Percentiles rank a stretch among this genome's conserved stretches.
These are phyloP conservation scores for Dexiosoma caninum DNA, from an alignment of 2,888 invertebrate genomes.

Conservation along the genomic window DNA sequence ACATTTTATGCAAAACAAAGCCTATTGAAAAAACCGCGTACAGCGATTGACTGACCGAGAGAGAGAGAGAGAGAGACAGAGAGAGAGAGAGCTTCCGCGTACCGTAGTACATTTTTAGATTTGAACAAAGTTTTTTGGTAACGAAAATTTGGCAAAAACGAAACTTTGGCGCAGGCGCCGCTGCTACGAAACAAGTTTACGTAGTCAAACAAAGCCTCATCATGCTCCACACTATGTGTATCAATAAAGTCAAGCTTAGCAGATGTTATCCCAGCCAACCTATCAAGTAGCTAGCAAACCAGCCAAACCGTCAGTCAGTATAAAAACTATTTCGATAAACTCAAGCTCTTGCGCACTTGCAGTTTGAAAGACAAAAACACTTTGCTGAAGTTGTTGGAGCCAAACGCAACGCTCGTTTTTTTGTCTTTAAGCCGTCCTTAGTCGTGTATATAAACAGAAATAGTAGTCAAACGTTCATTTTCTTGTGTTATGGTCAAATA, in stretches of 20 bases:
- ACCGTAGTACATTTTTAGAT: conserved; percentile 22
- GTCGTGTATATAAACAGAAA: conserved; percentile 39
- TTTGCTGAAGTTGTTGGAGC: conserved; percentile 73
- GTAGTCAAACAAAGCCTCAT: conserved; percentile 21
- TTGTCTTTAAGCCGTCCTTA: conserved; percentile 60
- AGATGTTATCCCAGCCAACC: not conserved
- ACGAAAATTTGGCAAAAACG: conserved; percentile 35
- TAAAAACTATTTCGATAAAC: conserved; percentile 34
- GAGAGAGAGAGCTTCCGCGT: conserved; percentile 16
- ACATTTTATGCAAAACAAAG: not conserved
- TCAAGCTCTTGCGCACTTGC: conserved; percentile 63
- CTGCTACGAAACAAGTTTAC: conserved; percentile 60
- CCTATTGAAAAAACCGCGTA: not conserved
- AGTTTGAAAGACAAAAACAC: conserved; percentile 67
- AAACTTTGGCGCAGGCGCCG: conserved; percentile 54
- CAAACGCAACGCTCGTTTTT: conserved; percentile 69
- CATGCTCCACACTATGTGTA: conserved; percentile 2
- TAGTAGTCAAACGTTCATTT: conserved; percentile 27
- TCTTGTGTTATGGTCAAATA: conserved; percentile 47
- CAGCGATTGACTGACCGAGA: too few species aligned
- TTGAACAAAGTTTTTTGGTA: conserved; percentile 7
- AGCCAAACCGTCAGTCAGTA: conserved; percentile 16
- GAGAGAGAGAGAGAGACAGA: too few species aligned
- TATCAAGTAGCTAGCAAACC: conserved; percentile 2
- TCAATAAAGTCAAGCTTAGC: conserved; percentile 48